A percentile compares a stretch with the other conserved stretches of the same genome.
Conservation (phyloP, 2,113 vertebrate genomes). For the Butorides virescens region DNA sequence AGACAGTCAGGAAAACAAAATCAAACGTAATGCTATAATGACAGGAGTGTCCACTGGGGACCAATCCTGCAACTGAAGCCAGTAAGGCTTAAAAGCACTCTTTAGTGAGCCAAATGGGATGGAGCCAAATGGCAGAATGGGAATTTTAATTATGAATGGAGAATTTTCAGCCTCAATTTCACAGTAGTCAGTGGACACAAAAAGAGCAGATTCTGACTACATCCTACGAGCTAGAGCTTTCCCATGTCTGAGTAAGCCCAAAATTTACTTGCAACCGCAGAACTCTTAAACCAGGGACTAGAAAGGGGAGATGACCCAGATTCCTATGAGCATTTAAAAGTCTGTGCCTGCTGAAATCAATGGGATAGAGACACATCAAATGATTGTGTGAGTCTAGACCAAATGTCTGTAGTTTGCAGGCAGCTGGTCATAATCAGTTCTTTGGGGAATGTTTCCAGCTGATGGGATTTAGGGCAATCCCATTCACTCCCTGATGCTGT, state of each 20-base stretch:
- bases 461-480: conserved; percentile 29
- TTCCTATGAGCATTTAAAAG: conserved; percentile 1
- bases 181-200: background rate
- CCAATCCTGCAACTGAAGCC: background rate
- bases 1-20: background rate
- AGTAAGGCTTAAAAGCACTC: background rate
- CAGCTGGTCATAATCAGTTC: conserved; percentile 43
- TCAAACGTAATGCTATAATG: background rate
- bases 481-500: background rate
- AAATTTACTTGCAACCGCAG: background rate
- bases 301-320: background rate
- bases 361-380: background rate
- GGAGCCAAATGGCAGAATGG: background rate
- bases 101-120: background rate
- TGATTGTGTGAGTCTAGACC: conserved; percentile 23
- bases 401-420: conserved; percentile 42
- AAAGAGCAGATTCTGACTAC: background rate
- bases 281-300: background rate
- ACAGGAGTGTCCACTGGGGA: background rate
- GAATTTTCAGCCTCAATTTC: background rate
- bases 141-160: background rate
- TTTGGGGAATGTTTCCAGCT: conserved; percentile 47
- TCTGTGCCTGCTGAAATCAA: conserved; percentile 2
- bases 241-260: background rate
- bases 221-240: background rate